A percentile compares a stretch with the other conserved stretches of the same genome.
Conservation (phyloP, 2,888 invertebrate species). For the Yponomeuta plumbellus region DNA sequence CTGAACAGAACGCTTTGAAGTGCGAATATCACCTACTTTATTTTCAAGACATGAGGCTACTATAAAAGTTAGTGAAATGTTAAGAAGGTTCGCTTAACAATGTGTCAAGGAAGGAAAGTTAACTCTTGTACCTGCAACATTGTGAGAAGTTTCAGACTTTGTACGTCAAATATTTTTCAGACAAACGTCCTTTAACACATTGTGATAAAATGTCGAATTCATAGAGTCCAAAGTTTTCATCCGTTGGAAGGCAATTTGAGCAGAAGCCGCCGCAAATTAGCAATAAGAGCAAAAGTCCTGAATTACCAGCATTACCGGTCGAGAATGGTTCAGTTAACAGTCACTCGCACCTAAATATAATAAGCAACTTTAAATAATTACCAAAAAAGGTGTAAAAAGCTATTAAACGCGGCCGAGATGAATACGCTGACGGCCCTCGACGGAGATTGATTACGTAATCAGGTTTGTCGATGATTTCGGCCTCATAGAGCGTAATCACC, state of each 20-base stretch:
- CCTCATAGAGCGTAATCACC: slow-evolving; percentile 68
- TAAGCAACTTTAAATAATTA: slow-evolving; percentile 65
- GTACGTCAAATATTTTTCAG: neutral
- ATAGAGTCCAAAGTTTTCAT: slow-evolving; percentile 21
- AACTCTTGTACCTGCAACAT: no score
- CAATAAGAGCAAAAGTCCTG: slow-evolving; percentile 33
- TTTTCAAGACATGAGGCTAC: no score
- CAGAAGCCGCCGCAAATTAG: slow-evolving; percentile 37
- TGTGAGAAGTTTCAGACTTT: no score
- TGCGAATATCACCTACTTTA: neutral
- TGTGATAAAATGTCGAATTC: neutral
- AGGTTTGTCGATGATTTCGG: slow-evolving; percentile 65
- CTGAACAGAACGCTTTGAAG: slow-evolving; percentile 8
- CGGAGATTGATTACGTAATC: slow-evolving; percentile 75
- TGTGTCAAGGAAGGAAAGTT: no score
- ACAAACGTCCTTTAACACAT: neutral
- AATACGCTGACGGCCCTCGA: slow-evolving; percentile 59
- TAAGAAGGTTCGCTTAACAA: no score
- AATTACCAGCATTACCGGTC: slow-evolving; percentile 47
- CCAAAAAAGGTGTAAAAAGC: slow-evolving; percentile 66
- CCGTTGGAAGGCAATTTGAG: slow-evolving; percentile 40
- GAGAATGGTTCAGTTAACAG: slow-evolving; percentile 60
- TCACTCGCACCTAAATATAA: slow-evolving; percentile 68
- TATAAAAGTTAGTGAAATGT: no score
- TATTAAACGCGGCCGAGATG: slow-evolving; percentile 50